Evolutionary conservation across 2,113 vertebrate genomes (phyloP), one percentile per base, ranked within the genome.

Genomic region (Channa argus): DNA sequence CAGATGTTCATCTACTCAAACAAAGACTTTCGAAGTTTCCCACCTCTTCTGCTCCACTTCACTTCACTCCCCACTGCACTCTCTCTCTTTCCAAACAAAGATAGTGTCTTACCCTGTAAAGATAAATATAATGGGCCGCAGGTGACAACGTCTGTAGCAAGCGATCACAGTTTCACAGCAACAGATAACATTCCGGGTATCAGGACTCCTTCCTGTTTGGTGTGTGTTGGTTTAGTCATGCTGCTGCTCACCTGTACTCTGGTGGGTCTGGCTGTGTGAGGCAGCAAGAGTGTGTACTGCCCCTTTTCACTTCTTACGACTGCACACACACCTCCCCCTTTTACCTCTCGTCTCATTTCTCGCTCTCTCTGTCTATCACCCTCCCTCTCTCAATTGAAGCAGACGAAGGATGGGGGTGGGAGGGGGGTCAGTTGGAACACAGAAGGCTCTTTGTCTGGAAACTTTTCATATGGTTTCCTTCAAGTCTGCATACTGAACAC

Each of bases 401-500:
- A 90, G 83, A 93, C 71, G 90, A 80, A 89, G 84, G 84, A 83
- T 85, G 77, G 80, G 87, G 89, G 77, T 65, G 91, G 88, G 79
- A 74, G 91, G 91, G 91, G 91, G 92, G 84, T 88, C 88, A 92
- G 68, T 84, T 92, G 93, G 90, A 94, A 90, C 92, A 95, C 93
- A 95, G 92, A 91, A 80, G 90, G 90, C 79, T 90, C 93, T 95
- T 94, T 94, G 93, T 95, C 93, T 93, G 91, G 83, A 71, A 88
- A 65, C 82, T 87, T 90, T 94, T 92, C 94, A 94, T 94, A 94
- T 95, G 94, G 93, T 94, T 94, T 93, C 82, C 92, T 93, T 95
- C 93, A 94, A 91, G 88, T 91, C 86, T 93, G 87, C 94, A 95
- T 94, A 94, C 93, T 95, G 94, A 95, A 94, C 88, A 88, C 92